Evolutionary conservation across 2,888 invertebrate genomes (phyloP), one percentile per base, ranked within the genome.

Genomic region (Drosophila neonasuta): DNA sequence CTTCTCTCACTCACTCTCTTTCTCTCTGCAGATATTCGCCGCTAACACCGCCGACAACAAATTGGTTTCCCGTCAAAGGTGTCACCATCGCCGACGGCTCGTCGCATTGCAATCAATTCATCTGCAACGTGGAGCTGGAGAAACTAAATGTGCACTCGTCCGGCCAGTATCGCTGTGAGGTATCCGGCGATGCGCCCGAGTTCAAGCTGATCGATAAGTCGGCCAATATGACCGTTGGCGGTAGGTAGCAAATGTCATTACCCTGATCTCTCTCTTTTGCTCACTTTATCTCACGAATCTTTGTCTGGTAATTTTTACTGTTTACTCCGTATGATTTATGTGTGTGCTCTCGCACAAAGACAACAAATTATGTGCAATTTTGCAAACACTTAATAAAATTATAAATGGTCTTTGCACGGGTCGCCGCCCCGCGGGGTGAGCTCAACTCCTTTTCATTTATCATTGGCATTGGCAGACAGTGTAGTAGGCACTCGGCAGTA

Each of bases 121-220:
- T 90, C 70, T 91, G 91, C 76, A 90, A 89, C 72, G 89, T 91
- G 60, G 90, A 91, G 74, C 79, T 91, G 72, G 89, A 90, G 76
- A 88, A 89, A 65, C 83, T 91, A 34, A 90, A 87, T 65, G 79
- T 80, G 68, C 81, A 88, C 62, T 90, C 91, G 55, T 89, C 90
- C 29, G 94, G 94, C 13, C 92, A 92, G 39, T 94, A 93, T 88
- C 90, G 93, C 56, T 94, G 94, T 86, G 94, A 94, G 87, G 92
- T 94, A 49, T 93, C 93, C 70, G 92, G 92, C 67, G 93, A 94
- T 89, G 92, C 92, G 29, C 93, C 93, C 7, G 92, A 93, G 74
- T 93, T 93, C 82, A 91, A 92, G 79, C 90, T 93, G 74, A 93
- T 92, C 59, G 92, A 92, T 70, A 91, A 92, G 81, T 92, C 92